phyloP scores from a whole-genome alignment of 92 coral and sea anemone genomes.

The Plumapathes pennacea region DNA sequence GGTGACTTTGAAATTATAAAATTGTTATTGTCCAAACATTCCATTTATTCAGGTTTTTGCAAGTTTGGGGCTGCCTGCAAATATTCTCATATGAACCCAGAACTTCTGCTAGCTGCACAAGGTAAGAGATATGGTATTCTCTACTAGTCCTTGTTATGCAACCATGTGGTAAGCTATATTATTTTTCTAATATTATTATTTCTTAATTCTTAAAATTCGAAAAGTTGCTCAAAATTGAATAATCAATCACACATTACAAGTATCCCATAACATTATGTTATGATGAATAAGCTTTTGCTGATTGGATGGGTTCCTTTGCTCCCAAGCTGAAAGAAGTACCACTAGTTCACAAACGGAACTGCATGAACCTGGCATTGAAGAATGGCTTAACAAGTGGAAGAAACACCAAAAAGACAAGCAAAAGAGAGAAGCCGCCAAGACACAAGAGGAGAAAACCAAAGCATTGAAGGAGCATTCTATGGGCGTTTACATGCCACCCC shows the following conservation, averaged over 20 bases:
- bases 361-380: slow-evolving; percentile 56
- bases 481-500: slow-evolving; percentile 54
- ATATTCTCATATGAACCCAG: slow-evolving; percentile 93
- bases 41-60: slow-evolving; percentile 76
- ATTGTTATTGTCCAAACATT: neutral
- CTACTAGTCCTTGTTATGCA: neutral
- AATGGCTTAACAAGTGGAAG: slow-evolving; percentile 83
- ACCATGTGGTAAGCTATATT: neutral
- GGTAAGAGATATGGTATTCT: slow-evolving; percentile 16
- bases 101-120: slow-evolving; percentile 71
- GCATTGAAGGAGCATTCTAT: slow-evolving; percentile 17
- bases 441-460: slow-evolving; percentile 27
- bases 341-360: neutral
- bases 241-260: too few species aligned
- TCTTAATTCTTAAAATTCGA: too few species aligned
- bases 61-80: slow-evolving; percentile 92
- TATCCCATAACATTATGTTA: too few species aligned
- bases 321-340: slow-evolving; percentile 30
- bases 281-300: neutral
- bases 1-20: neutral
- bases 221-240: too few species aligned
- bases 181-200: neutral
- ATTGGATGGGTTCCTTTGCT: neutral
- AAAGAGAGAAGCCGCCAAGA: slow-evolving; percentile 8
- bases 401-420: slow-evolving; percentile 48